Evolutionary conservation across 30 jellyfish, hydroid and myxozoan species (phyloP).

Genomic region (Turritopsis dohrnii): DNA sequence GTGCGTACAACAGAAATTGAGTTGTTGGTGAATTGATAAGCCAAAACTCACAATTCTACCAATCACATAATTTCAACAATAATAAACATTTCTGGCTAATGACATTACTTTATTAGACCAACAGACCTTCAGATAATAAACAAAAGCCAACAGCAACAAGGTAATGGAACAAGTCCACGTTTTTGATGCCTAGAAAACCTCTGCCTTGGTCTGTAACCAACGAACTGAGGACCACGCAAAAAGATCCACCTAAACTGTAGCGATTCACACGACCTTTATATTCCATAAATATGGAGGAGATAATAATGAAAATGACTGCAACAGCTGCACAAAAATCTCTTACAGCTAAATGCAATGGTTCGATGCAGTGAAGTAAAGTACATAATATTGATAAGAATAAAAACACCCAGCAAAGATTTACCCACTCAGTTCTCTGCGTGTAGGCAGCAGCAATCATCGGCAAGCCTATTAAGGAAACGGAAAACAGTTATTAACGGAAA

Average conservation of each 20-base stretch:
- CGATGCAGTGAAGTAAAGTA: constrained; percentile 36
- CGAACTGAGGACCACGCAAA: constrained; percentile 14
- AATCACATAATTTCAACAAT: too few relatives aligned
- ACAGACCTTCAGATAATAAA: constrained; percentile 27
- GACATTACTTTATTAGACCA: neutral
- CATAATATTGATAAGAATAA: constrained; percentile 18
- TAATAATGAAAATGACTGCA: constrained; percentile 22
- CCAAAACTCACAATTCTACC: too few relatives aligned
- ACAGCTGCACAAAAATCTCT: constrained; percentile 43
- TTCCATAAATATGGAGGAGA: constrained; percentile 35
- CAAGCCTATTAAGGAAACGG: constrained; percentile 15
- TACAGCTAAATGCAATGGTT: constrained; percentile 21
- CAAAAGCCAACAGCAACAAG: constrained; percentile 21
- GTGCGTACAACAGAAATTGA: too few relatives aligned
- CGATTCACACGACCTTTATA: constrained; percentile 24
- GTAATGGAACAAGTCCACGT: constrained; percentile 40
- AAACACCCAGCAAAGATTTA: constrained; percentile 36
- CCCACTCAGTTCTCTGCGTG: constrained; percentile 44
- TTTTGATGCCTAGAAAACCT: constrained; percentile 34
- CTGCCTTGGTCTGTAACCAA: constrained; percentile 36
- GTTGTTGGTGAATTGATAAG: too few relatives aligned
- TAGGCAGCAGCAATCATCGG: constrained; percentile 46
- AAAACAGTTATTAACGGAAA: neutral
- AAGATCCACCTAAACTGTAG: constrained; percentile 33
- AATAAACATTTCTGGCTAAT: too few relatives aligned